phyloP scores from a whole-genome alignment of 2,113 vertebrate species.

The Oryzias javanicus region DNA sequence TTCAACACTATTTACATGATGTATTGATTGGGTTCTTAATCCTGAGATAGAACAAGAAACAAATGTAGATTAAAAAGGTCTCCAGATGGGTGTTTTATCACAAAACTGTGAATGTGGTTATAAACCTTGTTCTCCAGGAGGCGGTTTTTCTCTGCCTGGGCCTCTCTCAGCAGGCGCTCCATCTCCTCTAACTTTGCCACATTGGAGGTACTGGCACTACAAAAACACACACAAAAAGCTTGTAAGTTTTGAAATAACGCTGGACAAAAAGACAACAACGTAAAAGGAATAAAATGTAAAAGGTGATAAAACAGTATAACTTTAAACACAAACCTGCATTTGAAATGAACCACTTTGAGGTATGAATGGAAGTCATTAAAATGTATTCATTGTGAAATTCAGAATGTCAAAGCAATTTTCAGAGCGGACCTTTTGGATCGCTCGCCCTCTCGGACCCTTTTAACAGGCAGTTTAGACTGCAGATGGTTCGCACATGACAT shows the following conservation, averaged over 20 bases:
- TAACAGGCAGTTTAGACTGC: conserved; percentile 2
- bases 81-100: too few species aligned
- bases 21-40: too few species aligned
- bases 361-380: too few species aligned
- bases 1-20: too few species aligned
- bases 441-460: neutral
- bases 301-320: too few species aligned
- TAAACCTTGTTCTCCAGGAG: conserved; percentile 87
- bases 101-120: neutral
- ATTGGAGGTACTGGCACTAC: conserved; percentile 92
- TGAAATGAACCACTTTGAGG: too few species aligned
- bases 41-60: too few species aligned
- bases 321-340: too few species aligned
- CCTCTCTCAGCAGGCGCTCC: conserved; percentile 92
- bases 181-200: conserved; percentile 93
- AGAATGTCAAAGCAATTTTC: neutral
- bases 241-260: neutral
- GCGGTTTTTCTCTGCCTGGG: conserved; percentile 87
- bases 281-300: too few species aligned
- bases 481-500: conserved; percentile 42
- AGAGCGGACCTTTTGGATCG: conserved; percentile 1
- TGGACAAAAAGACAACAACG: too few species aligned
- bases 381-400: neutral
- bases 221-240: neutral
- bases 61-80: too few species aligned